Conservation (phyloP, 2,797 vertebrate genomes). For the Moxostoma hubbsi region DNA sequence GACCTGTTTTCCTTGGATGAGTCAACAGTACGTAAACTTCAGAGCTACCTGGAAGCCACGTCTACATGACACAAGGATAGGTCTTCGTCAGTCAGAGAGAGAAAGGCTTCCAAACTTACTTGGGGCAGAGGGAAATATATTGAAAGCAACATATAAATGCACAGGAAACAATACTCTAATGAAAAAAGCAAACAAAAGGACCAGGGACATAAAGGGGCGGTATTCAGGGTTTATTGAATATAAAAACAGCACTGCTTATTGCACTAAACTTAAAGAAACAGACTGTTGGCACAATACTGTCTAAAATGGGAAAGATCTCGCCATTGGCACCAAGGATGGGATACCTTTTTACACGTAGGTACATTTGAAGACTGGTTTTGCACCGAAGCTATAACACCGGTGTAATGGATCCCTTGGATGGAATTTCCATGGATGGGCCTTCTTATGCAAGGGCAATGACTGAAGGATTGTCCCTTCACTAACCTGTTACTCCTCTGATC, state of each 20-base stretch:
- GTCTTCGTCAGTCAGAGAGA: conserved; percentile 54
- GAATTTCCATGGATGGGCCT: conserved; percentile 19
- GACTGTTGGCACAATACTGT: conserved; percentile 47
- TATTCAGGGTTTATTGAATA: conserved; percentile 51
- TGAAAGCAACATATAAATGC: conserved; percentile 41
- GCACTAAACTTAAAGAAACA: conserved; percentile 47
- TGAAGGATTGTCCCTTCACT: conserved; percentile 28
- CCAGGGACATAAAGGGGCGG: conserved; percentile 43
- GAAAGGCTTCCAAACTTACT: conserved; percentile 45
- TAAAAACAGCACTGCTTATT: conserved; percentile 42
- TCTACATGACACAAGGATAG: conserved; percentile 88
- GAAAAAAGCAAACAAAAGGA: conserved; percentile 26
- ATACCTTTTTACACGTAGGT: conserved; percentile 14
- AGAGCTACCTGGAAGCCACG: conserved; percentile 96
- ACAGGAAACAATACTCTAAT: conserved; percentile 45
- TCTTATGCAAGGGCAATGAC: conserved; percentile 28
- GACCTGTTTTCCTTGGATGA: conserved; percentile 98
- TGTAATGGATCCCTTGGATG: neutral
- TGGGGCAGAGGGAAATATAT: conserved; percentile 32
- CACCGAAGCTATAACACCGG: conserved; percentile 36
- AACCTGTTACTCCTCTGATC: conserved; percentile 7
- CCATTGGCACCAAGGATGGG: conserved; percentile 6
- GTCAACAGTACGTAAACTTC: conserved; percentile 96
- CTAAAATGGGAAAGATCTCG: conserved; percentile 27
- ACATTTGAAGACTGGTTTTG: conserved; percentile 34